Percentiles rank a stretch among this genome's conserved stretches.
Conservation (phyloP, 2,797 vertebrate species). For the Acropternis orthonyx region DNA sequence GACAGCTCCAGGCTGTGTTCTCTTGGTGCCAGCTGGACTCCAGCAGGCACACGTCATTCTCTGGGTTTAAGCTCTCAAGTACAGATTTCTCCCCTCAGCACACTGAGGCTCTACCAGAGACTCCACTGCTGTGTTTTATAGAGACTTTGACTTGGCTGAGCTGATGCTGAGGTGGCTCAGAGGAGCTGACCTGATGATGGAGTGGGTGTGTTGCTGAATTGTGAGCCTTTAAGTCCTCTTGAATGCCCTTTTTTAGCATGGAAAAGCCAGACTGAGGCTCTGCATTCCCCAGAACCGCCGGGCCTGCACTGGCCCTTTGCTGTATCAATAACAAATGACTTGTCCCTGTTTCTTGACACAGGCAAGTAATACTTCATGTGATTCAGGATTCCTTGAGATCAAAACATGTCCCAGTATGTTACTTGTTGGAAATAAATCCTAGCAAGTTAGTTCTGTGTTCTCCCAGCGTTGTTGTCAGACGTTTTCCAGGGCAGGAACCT, state of each 20-base stretch:
- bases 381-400: neutral
- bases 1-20: neutral
- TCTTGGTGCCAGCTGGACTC: conserved; percentile 42
- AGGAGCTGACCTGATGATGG: neutral
- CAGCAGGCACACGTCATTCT: neutral
- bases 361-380: neutral
- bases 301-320: neutral
- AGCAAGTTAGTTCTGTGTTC: neutral
- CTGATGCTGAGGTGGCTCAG: neutral
- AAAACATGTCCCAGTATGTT: neutral
- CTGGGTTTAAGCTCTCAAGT: neutral
- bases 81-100: neutral
- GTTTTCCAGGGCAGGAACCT: neutral
- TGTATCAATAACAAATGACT: neutral
- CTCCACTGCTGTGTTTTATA: neutral
- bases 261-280: neutral
- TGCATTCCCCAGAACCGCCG: neutral
- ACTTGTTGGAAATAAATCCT: neutral
- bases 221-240: neutral
- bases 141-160: neutral
- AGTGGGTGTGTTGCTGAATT: neutral
- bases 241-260: neutral
- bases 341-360: neutral
- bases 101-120: neutral
- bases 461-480: neutral